phyloP scores from a whole-genome alignment of 2,113 vertebrate species.

The Cnemophilus loriae region DNA sequence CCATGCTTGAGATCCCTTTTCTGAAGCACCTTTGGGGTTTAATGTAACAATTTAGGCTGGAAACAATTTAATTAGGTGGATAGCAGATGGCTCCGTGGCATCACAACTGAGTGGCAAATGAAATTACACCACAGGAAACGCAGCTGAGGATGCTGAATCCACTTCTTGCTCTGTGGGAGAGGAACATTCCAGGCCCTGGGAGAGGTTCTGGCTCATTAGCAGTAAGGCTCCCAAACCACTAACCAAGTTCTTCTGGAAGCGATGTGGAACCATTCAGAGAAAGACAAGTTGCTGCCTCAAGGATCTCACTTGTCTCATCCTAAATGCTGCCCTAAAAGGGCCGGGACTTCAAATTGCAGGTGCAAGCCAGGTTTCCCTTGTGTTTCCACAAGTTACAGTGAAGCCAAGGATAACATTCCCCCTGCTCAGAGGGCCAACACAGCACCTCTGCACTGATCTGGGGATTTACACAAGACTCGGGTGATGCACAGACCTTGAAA shows the following conservation, averaged over 20 bases:
- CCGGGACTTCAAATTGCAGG: background rate
- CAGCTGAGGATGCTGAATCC: background rate
- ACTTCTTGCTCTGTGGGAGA: background rate
- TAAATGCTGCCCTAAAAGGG: background rate
- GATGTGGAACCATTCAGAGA: background rate
- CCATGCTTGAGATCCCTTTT: background rate
- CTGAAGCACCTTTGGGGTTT: background rate
- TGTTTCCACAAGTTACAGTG: background rate
- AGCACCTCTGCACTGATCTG: background rate
- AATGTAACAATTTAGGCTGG: background rate
- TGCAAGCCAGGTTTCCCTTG: background rate
- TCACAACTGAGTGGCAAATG: background rate
- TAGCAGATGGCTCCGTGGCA: background rate
- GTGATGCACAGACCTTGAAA: background rate
- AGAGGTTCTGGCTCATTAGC: constrained; percentile 22
- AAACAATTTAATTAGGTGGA: constrained; percentile 27
- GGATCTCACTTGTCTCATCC: background rate
- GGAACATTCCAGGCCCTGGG: background rate
- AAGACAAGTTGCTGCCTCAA: background rate
- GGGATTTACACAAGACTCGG: background rate
- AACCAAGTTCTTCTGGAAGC: background rate
- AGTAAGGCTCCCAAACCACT: constrained; percentile 1
- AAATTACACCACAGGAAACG: background rate
- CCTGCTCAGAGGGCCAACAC: background rate
- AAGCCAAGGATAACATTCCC: background rate